Percentiles rank a stretch among this genome's conserved stretches.
Evolutionary conservation across 2,797 vertebrate genomes (phyloP).

Genomic region (Halcyon badia): DNA sequence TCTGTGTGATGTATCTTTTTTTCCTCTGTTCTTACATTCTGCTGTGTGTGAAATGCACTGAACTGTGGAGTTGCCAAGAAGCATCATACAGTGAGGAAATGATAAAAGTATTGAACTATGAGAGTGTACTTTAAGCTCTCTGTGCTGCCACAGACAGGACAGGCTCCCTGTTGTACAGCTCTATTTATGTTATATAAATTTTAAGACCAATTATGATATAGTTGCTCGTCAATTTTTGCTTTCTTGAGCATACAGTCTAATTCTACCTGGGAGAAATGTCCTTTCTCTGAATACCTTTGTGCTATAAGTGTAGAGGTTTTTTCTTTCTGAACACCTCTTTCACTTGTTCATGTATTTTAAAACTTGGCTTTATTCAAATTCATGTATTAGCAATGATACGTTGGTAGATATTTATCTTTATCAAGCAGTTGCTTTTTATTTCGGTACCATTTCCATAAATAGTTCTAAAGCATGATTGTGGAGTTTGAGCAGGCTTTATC

Average conservation of each 20-base stretch:
- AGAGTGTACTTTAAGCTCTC: background rate
- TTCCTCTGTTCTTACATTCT: background rate
- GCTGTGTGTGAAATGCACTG: conserved; percentile 21
- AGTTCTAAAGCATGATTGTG: background rate
- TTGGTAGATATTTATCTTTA: background rate
- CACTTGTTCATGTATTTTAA: background rate
- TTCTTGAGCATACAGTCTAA: background rate
- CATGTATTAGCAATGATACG: fast-evolving
- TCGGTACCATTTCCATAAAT: background rate
- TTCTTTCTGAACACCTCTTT: background rate
- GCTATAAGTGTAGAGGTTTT: background rate
- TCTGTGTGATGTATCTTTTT: background rate
- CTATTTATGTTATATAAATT: background rate
- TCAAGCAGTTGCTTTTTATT: background rate
- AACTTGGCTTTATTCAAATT: background rate
- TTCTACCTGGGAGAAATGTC: background rate
- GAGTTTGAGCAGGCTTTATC: background rate
- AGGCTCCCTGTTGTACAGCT: background rate
- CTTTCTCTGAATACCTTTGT: background rate
- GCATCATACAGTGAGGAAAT: conserved; percentile 17
- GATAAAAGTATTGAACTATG: conserved; percentile 13
- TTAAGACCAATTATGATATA: conserved; percentile 1
- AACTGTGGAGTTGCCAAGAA: conserved; percentile 46
- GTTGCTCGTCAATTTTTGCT: background rate
- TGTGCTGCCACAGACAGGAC: conserved; percentile 15